phyloP scores from a whole-genome alignment of 2,888 invertebrate genomes.

The Stenodema calcarata region DNA sequence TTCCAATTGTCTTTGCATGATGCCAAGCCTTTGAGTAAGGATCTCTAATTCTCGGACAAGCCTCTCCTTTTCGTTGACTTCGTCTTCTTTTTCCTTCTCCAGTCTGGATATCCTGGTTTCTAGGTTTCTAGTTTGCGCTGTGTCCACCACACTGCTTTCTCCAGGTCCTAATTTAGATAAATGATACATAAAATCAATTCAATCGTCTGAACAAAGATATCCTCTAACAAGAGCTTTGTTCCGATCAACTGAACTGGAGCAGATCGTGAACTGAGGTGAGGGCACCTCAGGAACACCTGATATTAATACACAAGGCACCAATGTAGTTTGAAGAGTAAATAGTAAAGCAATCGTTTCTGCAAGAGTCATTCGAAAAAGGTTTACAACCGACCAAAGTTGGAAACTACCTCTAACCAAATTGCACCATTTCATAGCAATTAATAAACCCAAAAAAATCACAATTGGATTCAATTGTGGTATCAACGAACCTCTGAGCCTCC shows the following conservation, averaged over 20 bases:
- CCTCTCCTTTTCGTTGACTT: slow-evolving; percentile 66
- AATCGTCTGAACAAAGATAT: too few species aligned
- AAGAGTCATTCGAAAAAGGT: too few species aligned
- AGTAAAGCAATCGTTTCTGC: too few species aligned
- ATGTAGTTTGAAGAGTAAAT: too few species aligned
- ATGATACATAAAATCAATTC: too few species aligned
- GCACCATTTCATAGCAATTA: not conserved
- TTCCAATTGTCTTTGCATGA: slow-evolving; percentile 72
- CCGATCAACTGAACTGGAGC: too few species aligned
- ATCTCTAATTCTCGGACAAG: slow-evolving; percentile 72
- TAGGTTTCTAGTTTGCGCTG: slow-evolving; percentile 19
- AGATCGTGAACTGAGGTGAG: too few species aligned
- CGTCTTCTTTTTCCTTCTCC: slow-evolving; percentile 75
- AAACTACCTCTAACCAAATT: not conserved
- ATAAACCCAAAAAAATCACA: too few species aligned
- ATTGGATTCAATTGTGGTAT: not conserved
- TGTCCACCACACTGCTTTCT: not conserved
- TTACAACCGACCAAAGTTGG: too few species aligned
- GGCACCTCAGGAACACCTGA: too few species aligned
- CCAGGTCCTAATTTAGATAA: not conserved
- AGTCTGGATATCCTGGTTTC: slow-evolving; percentile 68
- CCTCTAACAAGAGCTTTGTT: too few species aligned
- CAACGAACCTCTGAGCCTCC: slow-evolving; percentile 5
- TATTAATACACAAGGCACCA: too few species aligned
- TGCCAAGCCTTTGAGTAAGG: slow-evolving; percentile 72